Conservation (phyloP, 2,113 vertebrate genomes). For the Bolborhynchus lineola region DNA sequence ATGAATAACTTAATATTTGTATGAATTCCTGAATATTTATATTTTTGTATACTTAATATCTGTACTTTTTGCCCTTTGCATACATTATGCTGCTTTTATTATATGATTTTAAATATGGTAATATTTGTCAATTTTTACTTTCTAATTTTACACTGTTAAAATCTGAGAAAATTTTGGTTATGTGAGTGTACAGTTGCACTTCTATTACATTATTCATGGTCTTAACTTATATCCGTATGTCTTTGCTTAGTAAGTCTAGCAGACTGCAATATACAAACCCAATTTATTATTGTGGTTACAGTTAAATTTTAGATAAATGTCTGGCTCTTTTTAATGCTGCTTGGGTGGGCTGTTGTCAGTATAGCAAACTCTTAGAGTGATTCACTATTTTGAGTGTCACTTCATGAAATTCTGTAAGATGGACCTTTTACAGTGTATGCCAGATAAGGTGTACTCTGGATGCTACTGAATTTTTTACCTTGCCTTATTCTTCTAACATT, state of each 20-base stretch:
- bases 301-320: constrained; percentile 55
- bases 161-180: not conserved
- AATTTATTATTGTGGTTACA: constrained; percentile 69
- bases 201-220: not conserved
- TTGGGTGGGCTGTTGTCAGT: constrained; percentile 72
- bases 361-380: not conserved
- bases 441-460: not conserved
- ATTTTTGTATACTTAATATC: not conserved
- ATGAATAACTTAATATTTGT: not conserved
- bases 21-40: not conserved
- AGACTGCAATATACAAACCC: constrained; percentile 18
- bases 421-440: not conserved
- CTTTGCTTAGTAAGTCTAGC: constrained; percentile 42
- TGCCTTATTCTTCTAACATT: not conserved
- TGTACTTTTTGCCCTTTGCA: not conserved
- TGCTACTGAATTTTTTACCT: constrained; percentile 16
- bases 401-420: not conserved
- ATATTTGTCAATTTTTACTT: not conserved
- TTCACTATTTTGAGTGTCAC: not conserved
- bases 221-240: not conserved
- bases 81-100: not conserved
- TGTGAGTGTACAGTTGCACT: not conserved
- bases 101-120: not conserved
- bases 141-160: not conserved
- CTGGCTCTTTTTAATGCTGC: constrained; percentile 55